These are phyloP conservation scores for Elgaria multicarinata DNA, from an alignment of 2,113 vertebrate genomes.

Conservation along the genomic window DNA sequence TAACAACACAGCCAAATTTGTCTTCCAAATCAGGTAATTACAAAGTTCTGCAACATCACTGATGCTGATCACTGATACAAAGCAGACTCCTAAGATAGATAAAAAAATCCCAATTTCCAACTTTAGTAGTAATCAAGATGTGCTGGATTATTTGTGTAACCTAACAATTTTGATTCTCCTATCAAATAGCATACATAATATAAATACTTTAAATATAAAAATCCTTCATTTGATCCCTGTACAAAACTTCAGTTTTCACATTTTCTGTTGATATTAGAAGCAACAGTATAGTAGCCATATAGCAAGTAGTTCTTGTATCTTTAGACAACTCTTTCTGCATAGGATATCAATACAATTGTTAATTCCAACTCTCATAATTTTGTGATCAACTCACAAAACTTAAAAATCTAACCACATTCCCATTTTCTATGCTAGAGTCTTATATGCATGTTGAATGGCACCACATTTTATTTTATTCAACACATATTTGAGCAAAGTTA, in stretches of 20 bases:
- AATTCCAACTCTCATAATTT: not conserved
- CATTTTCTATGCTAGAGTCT: constrained; percentile 30
- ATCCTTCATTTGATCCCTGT: not conserved
- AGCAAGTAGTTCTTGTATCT: not conserved
- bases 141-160: not conserved
- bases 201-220: not conserved
- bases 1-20: not conserved
- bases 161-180: not conserved
- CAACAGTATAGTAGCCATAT: not conserved
- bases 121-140: not conserved
- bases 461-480: constrained; percentile 58
- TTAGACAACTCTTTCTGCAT: not conserved
- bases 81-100: not conserved
- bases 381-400: constrained; percentile 44
- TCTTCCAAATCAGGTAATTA: not conserved
- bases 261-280: not conserved
- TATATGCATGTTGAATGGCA: constrained; percentile 59
- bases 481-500: constrained; percentile 63
- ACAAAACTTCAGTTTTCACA: not conserved
- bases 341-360: constrained; percentile 28
- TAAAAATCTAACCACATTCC: constrained; percentile 48
- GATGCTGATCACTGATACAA: too few species aligned
- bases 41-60: not conserved
- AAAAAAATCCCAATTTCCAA: not conserved
- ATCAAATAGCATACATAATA: not conserved